phyloP scores from a whole-genome alignment of 2,888 invertebrate genomes.

The Gastracanthus pulcherrimus region DNA sequence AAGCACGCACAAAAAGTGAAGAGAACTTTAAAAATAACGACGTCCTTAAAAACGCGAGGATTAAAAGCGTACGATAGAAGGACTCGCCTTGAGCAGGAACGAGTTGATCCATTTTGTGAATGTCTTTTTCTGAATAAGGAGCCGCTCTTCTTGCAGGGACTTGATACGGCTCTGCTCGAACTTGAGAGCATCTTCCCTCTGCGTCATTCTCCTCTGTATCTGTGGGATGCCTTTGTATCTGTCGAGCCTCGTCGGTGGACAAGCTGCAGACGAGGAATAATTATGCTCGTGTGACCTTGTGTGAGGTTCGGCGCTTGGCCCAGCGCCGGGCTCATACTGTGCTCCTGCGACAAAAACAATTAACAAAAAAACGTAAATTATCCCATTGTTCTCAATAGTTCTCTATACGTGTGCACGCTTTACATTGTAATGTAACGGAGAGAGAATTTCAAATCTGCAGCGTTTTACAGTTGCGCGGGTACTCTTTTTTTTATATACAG shows the following conservation, averaged over 20 bases:
- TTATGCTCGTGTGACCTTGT: conserved; percentile 61
- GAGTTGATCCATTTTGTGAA: conserved; percentile 99
- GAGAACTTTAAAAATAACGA: no score
- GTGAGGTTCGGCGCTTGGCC: conserved; percentile 72
- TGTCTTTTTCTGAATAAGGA: conserved; percentile 99
- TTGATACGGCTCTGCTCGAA: conserved; percentile 98
- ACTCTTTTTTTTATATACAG: no score
- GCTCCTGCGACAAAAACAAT: conserved; percentile 66
- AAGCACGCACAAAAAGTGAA: no score
- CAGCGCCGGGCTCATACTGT: conserved; percentile 76
- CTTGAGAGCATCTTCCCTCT: conserved; percentile 93
- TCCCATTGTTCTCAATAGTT: no score
- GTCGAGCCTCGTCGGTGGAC: conserved; percentile 57
- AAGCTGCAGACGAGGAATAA: conserved; percentile 29
- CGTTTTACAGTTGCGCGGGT: no score
- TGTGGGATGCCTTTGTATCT: conserved; percentile 66
- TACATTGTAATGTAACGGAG: no score
- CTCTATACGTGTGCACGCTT: no score
- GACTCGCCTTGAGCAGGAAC: conserved; percentile 91
- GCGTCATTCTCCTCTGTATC: conserved; percentile 90
- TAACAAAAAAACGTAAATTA: no score
- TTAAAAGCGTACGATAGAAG: neutral
- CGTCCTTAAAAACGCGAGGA: neutral
- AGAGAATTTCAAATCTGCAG: no score
- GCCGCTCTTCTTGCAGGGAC: conserved; percentile 97